Conservation (phyloP, 2,113 vertebrate species). For the Potamarius usumacintae region DNA sequence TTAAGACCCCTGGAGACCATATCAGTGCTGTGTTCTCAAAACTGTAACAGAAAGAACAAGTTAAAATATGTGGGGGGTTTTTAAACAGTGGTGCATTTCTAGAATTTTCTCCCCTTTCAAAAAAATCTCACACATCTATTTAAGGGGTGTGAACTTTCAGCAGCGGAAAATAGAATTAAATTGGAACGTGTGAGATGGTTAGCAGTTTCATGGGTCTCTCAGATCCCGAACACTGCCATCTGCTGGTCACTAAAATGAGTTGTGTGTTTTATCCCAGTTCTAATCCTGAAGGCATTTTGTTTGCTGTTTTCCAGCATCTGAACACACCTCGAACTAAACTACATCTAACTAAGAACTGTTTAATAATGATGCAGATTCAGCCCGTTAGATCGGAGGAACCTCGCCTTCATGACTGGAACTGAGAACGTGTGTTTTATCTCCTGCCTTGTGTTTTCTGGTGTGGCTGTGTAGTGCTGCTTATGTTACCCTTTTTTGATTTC, state of each 20-base stretch:
- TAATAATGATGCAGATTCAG: too few relatives aligned
- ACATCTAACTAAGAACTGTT: not conserved
- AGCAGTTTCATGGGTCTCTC: not conserved
- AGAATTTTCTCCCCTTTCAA: not conserved
- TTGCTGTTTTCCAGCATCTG: not conserved
- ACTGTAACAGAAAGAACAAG: not conserved
- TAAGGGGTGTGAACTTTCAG: slow-evolving; percentile 7
- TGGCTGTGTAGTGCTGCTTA: slow-evolving; percentile 69
- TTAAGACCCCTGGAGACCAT: slow-evolving; percentile 18
- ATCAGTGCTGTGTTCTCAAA: not conserved
- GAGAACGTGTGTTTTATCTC: not conserved
- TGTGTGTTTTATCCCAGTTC: slow-evolving; percentile 22
- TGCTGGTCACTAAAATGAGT: slow-evolving; percentile 55
- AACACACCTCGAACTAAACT: not conserved
- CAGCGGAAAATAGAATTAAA: not conserved
- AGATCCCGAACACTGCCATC: slow-evolving; percentile 50
- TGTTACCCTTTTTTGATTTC: slow-evolving; percentile 85
- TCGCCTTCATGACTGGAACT: not conserved
- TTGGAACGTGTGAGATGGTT: not conserved
- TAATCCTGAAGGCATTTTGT: not conserved
- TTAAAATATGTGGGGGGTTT: not conserved
- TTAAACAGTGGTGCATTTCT: not conserved
- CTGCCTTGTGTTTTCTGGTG: slow-evolving; percentile 39
- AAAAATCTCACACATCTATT: not conserved
- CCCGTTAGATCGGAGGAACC: not conserved